A percentile compares a stretch with the other conserved stretches of the same genome.
Conservation (phyloP, 2,888 invertebrate genomes). For the Drosophila quinaria region DNA sequence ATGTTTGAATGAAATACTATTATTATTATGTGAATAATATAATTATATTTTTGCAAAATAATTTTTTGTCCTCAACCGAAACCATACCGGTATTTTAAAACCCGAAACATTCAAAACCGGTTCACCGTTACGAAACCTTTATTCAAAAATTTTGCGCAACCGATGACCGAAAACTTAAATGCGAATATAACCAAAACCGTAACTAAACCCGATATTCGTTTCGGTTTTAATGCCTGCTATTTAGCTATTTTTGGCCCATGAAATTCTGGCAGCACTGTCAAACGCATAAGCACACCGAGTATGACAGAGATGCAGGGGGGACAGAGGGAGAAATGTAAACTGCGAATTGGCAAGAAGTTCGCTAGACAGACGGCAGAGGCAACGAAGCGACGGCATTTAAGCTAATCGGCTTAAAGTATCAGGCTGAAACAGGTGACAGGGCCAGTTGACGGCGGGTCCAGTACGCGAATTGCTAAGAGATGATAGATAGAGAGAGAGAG, state of each 20-base stretch:
- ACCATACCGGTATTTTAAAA: no score
- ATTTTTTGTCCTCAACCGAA: no score
- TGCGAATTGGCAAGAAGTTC: constrained; percentile 39
- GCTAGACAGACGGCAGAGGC: constrained; percentile 25
- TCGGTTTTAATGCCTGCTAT: no score
- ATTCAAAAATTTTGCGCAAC: no score
- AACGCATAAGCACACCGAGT: background rate
- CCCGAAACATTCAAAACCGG: no score
- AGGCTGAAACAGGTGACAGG: constrained; percentile 74
- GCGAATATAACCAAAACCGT: no score
- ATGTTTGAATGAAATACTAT: no score
- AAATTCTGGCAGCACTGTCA: background rate
- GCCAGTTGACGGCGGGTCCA: constrained; percentile 45
- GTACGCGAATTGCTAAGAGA: constrained; percentile 9
- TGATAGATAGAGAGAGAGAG: background rate
- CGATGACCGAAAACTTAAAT: no score
- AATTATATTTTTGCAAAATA: no score
- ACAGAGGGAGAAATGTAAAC: constrained; percentile 18
- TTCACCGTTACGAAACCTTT: no score
- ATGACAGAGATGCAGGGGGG: background rate
- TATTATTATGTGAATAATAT: no score
- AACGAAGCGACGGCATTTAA: constrained; percentile 67
- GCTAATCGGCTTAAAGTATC: constrained; percentile 82
- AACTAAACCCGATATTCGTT: no score
- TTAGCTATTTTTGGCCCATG: background rate